phyloP scores from a whole-genome alignment of 2,113 vertebrate genomes.

The Chascanopsetta lugubris region DNA sequence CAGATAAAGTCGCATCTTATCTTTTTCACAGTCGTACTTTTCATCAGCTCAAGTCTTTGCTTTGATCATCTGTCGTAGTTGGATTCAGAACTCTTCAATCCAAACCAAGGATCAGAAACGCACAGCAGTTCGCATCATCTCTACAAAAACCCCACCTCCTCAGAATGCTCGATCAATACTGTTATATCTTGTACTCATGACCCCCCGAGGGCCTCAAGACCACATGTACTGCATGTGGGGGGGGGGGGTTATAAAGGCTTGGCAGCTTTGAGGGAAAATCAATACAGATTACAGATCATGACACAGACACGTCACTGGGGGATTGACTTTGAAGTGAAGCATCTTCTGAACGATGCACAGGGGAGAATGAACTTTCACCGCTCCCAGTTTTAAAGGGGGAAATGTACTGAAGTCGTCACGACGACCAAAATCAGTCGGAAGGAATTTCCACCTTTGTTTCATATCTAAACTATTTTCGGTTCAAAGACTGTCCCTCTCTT shows the following conservation, averaged over 20 bases:
- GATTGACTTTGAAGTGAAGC: constrained; percentile 44
- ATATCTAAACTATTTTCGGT: background rate
- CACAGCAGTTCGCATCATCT: background rate
- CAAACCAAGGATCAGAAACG: constrained; percentile 26
- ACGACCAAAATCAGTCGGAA: background rate
- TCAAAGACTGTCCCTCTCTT: too few relatives aligned
- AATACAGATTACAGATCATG: constrained; percentile 61
- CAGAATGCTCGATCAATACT: constrained; percentile 43
- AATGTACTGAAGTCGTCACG: background rate
- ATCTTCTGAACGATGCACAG: constrained; percentile 28
- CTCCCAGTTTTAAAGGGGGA: background rate
- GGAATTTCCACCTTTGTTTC: background rate
- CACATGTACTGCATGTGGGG: constrained; percentile 51
- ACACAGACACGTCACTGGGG: constrained; percentile 16
- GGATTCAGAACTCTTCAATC: constrained; percentile 2
- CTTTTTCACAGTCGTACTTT: background rate
- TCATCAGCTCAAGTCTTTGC: background rate
- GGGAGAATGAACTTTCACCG: constrained; percentile 9
- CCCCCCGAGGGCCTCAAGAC: constrained; percentile 12
- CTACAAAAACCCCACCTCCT: background rate
- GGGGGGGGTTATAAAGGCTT: constrained; percentile 21
- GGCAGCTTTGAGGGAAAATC: constrained; percentile 50
- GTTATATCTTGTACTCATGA: constrained; percentile 29
- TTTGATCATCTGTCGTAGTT: background rate
- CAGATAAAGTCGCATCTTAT: constrained; percentile 6